Evolutionary conservation across 2,888 invertebrate species (phyloP), one percentile per base, ranked within the genome.

Genomic region (Andrena marginata): DNA sequence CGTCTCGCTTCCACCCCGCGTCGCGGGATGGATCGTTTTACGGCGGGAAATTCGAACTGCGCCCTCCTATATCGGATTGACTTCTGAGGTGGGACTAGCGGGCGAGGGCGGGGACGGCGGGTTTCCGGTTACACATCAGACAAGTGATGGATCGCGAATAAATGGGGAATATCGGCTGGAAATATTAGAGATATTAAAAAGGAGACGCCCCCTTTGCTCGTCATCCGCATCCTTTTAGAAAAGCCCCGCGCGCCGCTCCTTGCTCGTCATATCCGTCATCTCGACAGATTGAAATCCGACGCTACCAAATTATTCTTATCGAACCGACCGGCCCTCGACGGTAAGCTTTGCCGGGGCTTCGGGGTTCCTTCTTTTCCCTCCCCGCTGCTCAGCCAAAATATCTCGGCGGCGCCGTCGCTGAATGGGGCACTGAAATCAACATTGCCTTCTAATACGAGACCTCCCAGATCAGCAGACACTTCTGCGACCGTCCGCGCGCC

Each of bases 121-220:
- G 90, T 80, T 83, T 92, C 90, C 88, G 88, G 86, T 92, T 92
- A 88, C 91, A 89, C 87, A 89, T 89, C 90, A 69, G 73, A 72
- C 78, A 83, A 85, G 87, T 90, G 92, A 92, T 91, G 88, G 92
- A 92, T 92, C 85, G 89, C 71, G 81, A 85, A 89, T 89, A 90
- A 90, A 91, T 89, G 88, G 85, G 70, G 89, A 90, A 92, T 91
- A 92, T 91, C 91, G 91, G 86, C 90, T 86, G 86, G 85, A 89
- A 89, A 88, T 90, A 89, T 91, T 90, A 90, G 89, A 89, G 88
- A 91, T 91, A 92, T 91, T 92, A 91, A 92, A 92, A 91, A 90
- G 86, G 83, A 62, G 69, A 74, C 80, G 64, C 60, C 75, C 79
- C 64, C 56, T 8, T 56, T 59, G 31, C 87, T 75, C 84, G 82